Percentiles rank a stretch among this genome's conserved stretches.
Conservation (phyloP, 2,113 vertebrate genomes). For the Bubo blakistoni region DNA sequence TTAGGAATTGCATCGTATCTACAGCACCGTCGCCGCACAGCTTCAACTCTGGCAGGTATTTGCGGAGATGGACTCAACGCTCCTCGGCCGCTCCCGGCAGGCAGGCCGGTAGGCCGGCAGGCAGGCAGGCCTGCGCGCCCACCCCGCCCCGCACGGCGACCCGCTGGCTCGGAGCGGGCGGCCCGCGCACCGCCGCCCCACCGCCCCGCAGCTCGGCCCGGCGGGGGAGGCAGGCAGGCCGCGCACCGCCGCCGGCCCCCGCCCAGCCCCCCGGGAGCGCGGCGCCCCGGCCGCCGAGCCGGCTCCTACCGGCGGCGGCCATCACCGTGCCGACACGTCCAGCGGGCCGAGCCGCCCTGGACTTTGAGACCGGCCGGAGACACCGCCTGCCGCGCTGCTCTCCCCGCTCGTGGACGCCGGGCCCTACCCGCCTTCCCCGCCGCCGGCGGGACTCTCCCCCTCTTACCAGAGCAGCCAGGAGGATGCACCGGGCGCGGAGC, state of each 20-base stretch:
- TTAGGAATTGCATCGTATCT: rapidly evolving
- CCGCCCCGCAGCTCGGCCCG: too few relatives aligned
- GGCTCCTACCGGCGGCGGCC: not conserved
- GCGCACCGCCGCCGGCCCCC: not conserved
- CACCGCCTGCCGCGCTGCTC: not conserved
- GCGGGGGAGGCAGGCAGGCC: not conserved
- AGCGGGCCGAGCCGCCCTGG: not conserved
- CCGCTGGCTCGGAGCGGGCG: not conserved
- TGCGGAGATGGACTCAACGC: rapidly evolving
- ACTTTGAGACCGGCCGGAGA: not conserved
- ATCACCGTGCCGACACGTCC: not conserved
- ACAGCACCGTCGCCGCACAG: rapidly evolving
- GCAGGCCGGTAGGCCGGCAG: not conserved
- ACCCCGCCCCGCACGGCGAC: not conserved
- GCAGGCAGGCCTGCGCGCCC: too few relatives aligned
- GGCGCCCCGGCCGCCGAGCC: not conserved
- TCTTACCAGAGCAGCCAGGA: not conserved
- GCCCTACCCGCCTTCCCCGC: not conserved
- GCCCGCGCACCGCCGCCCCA: too few relatives aligned
- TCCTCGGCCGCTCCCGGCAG: rapidly evolving
- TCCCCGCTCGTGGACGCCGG: too few relatives aligned
- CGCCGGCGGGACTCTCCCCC: too few relatives aligned
- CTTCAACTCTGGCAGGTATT: rapidly evolving
- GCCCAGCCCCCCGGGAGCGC: not conserved
- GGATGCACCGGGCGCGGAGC: not conserved